Evolutionary conservation across 2,888 invertebrate genomes (phyloP), one percentile per base, ranked within the genome.

Genomic region (Thecophora atra): DNA sequence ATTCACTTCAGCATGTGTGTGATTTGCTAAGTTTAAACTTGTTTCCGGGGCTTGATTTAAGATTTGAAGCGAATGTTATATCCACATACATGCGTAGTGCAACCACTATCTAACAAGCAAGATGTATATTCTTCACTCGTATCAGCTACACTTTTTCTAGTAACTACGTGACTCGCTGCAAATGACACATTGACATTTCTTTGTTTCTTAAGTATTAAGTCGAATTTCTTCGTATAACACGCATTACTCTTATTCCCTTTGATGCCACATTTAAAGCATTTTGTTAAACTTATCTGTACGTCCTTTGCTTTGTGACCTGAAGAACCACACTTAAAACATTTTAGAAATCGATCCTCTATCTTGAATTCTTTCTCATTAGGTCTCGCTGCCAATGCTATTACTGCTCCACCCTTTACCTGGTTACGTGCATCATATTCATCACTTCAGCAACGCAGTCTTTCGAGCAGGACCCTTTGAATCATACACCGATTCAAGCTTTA

Each of bases 401-500:
- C 69, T 69, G 52, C 60, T 66, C 19, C 60, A 56, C 68, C 54
- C n/a, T 64, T 44, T 63, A 66, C n/a, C 51, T 63, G 72, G 65
- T 66, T 69, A 44, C 42, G 37, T 47, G 72, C 66, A 60, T 67
- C 66, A 1, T 3, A 76, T 19, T 42, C 77, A 68, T 11, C 74
- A 70, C 47, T 76, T 77, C 19, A 75, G 73, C 54, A 78, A 64
- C 11, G 64, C 56, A 26, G 75, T 74, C 21, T 76, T 75, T 44
- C 72, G 73, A 15, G 72, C 51, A 13, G 78, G 76, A 28, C 77
- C 76, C 26, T 58, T 72, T 11, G 78, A 76, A 26, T 66, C 73
- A 26, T 77, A 73, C 6, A 75, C 70, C 30, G 68, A 71, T 2
- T 70, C 62, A n/a, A 77, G 51, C 28, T 52, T 67, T 37, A 17